A percentile compares a stretch with the other conserved stretches of the same genome.
Evolutionary conservation across 1,140 invertebrate species (phyloP).

Genomic region (Drosophila leontia): DNA sequence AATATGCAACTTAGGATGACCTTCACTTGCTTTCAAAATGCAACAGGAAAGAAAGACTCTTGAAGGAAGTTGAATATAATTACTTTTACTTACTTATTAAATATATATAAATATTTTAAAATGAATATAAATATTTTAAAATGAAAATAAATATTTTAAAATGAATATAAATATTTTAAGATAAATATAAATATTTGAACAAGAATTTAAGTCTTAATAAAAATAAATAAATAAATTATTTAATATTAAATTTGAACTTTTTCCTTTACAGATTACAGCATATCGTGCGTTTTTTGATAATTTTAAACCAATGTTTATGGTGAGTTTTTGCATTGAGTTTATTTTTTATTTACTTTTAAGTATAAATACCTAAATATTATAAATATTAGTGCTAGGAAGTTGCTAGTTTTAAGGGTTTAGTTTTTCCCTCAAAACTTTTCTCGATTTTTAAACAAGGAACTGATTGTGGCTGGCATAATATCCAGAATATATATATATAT

Average conservation of each 20-base stretch:
- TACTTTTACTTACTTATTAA: not conserved
- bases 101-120: not conserved
- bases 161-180: not conserved
- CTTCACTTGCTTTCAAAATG: conserved; percentile 27
- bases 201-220: not conserved
- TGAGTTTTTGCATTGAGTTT: conserved; percentile 2
- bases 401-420: not conserved
- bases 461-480: conserved; percentile 2
- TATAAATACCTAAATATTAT: not conserved
- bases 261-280: conserved; percentile 10
- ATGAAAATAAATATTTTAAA: not conserved
- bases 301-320: not conserved
- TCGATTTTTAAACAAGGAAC: not conserved
- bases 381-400: not conserved
- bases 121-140: not conserved
- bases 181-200: not conserved
- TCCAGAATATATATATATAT: not conserved
- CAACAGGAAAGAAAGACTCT: not conserved
- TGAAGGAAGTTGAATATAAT: not conserved
- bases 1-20: conserved; percentile 52
- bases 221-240: no score
- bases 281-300: not conserved
- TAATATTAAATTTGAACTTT: not conserved
- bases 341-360: not conserved
- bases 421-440: not conserved